Base-by-base conservation (phyloP, 2,888 invertebrate genomes). In the Melanargia galathea region DNA sequence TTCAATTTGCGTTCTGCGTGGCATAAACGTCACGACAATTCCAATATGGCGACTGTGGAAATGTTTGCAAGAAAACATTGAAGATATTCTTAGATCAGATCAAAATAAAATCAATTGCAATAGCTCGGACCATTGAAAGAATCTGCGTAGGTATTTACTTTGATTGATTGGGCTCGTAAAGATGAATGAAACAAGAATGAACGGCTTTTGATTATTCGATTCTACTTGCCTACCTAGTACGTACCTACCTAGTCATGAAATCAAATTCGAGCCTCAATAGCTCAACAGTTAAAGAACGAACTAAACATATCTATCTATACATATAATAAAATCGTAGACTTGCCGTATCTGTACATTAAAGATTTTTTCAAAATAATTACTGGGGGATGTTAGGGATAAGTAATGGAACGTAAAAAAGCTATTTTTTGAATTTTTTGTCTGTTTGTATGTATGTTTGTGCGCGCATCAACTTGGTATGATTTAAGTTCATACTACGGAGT, bases 131-230 rank as follows among this genome's bases (percentile, higher is more conserved):
- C 33, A 67, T 68, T 70, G 71, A 69, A 57, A 57, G 59, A 57
- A 45, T 30, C 71, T 69, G 62, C 71, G 70, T 70, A n/a, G n/a
- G n/a, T 72, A 73, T 66, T 67, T 59, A 51, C 56, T 61, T 60
- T 51, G 56, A 26, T 57, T 20, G 45, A 45, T 43, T 57, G 3
- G 13, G 30, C 46, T 57, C 57, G 13, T 57, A 33, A 57, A 57
- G 24, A 45, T 45, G 30, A 56, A 51, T 18, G 18, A 30, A 43
- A 16, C 43, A 43, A 7, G 16, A 40, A 40, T 16, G 7, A 45
- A 46, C 20, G 22, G 45, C 45, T 46, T 22, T 20, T 46, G 45
- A 22, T 46, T 3, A 46, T 46, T 22, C 22, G 11, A 22, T 22
- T 46, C 11, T 38, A 13, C 11, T 13, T 38, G 1, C 1, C 2